These are phyloP conservation scores for Drosophila sordidapex DNA, from an alignment of 2,888 invertebrate genomes.

Conservation along the genomic window DNA sequence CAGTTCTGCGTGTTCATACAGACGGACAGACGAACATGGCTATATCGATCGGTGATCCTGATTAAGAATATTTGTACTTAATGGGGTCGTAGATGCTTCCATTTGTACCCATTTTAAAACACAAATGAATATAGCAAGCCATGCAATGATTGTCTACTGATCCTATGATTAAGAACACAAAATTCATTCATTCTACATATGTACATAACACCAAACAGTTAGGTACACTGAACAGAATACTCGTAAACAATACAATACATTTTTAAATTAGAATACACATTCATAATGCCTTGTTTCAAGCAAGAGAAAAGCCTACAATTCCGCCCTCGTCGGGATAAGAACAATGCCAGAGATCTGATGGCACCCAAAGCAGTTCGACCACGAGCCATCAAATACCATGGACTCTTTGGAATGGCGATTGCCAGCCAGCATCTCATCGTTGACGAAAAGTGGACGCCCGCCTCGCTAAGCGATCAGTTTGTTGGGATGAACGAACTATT, in stretches of 20 bases:
- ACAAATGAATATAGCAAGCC: constrained; percentile 1
- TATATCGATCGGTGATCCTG: too few relatives aligned
- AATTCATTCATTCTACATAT: background rate
- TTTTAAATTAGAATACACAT: background rate
- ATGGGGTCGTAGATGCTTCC: too few relatives aligned
- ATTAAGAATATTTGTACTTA: too few relatives aligned
- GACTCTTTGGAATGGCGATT: constrained; percentile 80
- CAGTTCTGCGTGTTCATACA: too few relatives aligned
- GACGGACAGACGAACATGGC: too few relatives aligned
- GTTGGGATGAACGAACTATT: constrained; percentile 76
- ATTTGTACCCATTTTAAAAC: background rate
- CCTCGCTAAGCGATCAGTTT: constrained; percentile 77
- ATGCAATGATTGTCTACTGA: background rate
- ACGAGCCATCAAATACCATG: constrained; percentile 76
- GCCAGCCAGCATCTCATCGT: constrained; percentile 81
- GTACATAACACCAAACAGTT: constrained; percentile 5
- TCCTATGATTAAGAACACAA: background rate
- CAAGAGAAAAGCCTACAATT: constrained; percentile 22
- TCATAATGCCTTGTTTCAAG: constrained; percentile 25
- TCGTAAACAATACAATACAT: background rate
- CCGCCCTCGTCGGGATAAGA: constrained; percentile 34
- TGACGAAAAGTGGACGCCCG: constrained; percentile 81
- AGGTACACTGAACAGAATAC: constrained; percentile 21
- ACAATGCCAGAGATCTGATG: constrained; percentile 33
- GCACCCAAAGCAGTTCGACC: constrained; percentile 78